Evolutionary conservation across 2,888 invertebrate genomes (phyloP), one percentile per base, ranked within the genome.

Genomic region (Aphodius sticticus): DNA sequence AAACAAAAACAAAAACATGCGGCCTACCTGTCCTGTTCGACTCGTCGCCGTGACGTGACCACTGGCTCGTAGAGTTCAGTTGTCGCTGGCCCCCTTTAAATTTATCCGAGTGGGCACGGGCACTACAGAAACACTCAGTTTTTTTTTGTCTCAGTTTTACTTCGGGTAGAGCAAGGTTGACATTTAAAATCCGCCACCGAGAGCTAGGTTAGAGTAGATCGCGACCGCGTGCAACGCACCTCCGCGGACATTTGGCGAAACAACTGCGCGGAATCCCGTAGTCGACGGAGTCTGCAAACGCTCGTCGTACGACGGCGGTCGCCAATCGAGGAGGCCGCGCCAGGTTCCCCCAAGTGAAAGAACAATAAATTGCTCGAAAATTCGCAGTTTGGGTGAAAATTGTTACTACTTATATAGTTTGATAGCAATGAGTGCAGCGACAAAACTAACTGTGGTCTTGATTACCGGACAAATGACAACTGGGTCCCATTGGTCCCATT

Each of bases 21-120:
- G 77, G 77, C 80, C 78, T 78, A 80, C 80, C 80, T 80, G 77
- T 71, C 78, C 77, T 77, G 80, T 78, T 76, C 53, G 53, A 53
- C 12, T 12, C 53, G 53, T 53, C 53, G 53, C 53, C 53, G 53
- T 53, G 53, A 53, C 53, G 53, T 53, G 53, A 53, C 53, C 53
- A 53, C 53, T 53, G 53, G 53, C 12, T 53, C 53, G 3, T 12
- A 53, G 53, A 53, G 53, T 53, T 53, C 53, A 53, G 53, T 12
- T 12, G 53, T 53, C 53, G 53, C 7, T 53, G 53, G 53, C 53
- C 53, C 26, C 53, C 53, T 53, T 53, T 53, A 53, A 53, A 53
- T 53, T 53, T 53, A 53, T 53, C 53, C 53, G 12, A 53, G 53
- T 12, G 53, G 53, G 12, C 53, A 9, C 12, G 53, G 38, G 53